A percentile compares a stretch with the other conserved stretches of the same genome.
phyloP scores from a whole-genome alignment of 2,888 invertebrate species.

The Drosophila histrio region DNA sequence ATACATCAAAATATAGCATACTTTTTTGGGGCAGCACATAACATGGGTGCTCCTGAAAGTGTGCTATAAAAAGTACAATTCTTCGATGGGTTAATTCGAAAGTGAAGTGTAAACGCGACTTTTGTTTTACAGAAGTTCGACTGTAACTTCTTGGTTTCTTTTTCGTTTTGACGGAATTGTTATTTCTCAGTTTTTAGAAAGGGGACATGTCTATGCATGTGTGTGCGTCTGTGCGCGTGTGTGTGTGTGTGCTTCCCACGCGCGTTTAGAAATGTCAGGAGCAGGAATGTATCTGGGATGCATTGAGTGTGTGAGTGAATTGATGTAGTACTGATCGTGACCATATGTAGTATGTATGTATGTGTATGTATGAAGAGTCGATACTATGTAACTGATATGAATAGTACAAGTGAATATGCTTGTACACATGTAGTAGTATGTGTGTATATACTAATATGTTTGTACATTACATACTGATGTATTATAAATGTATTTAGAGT shows the following conservation, averaged over 20 bases:
- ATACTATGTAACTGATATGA: neutral
- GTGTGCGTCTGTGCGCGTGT: neutral
- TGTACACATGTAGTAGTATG: neutral
- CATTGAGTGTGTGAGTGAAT: neutral
- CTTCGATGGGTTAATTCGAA: neutral
- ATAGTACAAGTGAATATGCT: neutral
- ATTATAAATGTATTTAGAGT: neutral
- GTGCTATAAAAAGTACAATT: neutral
- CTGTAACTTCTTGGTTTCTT: neutral
- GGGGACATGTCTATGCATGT: constrained; percentile 11
- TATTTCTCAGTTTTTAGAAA: neutral
- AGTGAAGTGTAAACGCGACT: neutral
- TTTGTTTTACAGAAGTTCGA: neutral
- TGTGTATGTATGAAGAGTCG: neutral
- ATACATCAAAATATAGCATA: too few species aligned
- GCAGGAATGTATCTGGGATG: neutral
- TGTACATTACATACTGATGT: neutral
- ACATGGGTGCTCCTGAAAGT: neutral
- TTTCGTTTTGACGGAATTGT: neutral
- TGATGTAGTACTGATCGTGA: neutral
- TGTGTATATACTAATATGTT: neutral
- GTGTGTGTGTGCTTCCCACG: neutral
- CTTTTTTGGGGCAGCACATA: neutral
- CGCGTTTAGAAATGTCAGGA: constrained; percentile 1
- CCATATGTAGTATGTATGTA: too few species aligned